These are phyloP conservation scores for Odontomyia ornata DNA, from an alignment of 2,888 invertebrate species.

Conservation along the genomic window DNA sequence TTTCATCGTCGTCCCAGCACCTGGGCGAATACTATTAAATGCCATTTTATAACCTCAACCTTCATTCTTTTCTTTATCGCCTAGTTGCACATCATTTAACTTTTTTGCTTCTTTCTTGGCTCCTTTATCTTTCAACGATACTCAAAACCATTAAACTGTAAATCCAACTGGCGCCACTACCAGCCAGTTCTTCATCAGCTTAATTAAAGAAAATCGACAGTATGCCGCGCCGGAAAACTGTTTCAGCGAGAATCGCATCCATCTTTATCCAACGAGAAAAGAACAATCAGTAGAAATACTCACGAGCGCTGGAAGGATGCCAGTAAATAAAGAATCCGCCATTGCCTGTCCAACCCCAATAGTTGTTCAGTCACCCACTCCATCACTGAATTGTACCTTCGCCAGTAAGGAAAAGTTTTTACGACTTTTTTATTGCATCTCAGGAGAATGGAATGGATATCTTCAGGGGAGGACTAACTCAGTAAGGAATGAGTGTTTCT, in stretches of 20 bases:
- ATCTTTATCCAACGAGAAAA: constrained; percentile 3
- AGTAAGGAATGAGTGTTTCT: neutral
- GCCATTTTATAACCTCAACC: neutral
- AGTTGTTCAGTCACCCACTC: neutral
- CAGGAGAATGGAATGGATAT: neutral
- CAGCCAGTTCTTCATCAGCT: constrained; percentile 31
- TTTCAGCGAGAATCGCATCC: constrained; percentile 21
- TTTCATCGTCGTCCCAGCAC: neutral
- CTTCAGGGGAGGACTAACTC: neutral
- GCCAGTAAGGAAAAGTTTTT: constrained; percentile 13
- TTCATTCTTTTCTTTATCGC: constrained; percentile 7
- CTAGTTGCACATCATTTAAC: constrained; percentile 9
- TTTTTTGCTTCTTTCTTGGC: neutral
- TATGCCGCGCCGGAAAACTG: neutral
- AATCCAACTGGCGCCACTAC: constrained; percentile 26
- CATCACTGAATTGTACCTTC: neutral
- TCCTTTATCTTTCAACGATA: constrained; percentile 22
- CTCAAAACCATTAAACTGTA: constrained; percentile 17
- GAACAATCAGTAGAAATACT: neutral
- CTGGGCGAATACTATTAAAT: neutral
- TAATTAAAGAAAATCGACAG: constrained; percentile 44
- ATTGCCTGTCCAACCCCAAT: neutral
- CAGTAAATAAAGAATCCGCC: neutral
- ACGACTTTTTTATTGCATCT: constrained; percentile 29
- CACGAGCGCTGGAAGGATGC: neutral